phyloP scores from a whole-genome alignment of 2,113 vertebrate genomes.

The Myrmecobius fasciatus region DNA sequence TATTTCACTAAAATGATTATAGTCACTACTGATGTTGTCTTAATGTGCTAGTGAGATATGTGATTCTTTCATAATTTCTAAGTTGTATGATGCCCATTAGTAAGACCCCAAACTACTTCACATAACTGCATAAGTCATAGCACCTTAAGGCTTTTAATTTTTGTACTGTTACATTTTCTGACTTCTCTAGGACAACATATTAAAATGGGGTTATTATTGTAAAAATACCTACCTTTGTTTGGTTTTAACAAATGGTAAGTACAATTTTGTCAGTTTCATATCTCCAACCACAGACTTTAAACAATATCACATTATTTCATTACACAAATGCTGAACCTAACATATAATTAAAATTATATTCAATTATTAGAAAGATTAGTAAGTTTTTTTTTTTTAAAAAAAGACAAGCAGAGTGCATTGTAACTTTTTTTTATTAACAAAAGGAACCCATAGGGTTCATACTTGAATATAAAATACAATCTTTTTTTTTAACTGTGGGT shows the following conservation, averaged over 20 bases:
- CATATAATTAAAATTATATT: neutral
- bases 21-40: neutral
- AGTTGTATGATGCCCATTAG: neutral
- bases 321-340: neutral
- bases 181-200: neutral
- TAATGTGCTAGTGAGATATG: neutral
- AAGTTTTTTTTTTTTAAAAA: neutral
- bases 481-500: conserved; percentile 73
- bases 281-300: neutral
- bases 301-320: neutral
- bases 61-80: neutral
- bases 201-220: neutral
- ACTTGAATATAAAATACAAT: conserved; percentile 87
- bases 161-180: neutral
- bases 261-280: neutral
- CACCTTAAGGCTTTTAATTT: neutral
- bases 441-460: conserved; percentile 87
- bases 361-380: neutral
- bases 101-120: neutral
- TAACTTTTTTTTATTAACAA: conserved; percentile 85
- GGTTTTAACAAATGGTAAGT: neutral
- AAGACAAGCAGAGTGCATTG: neutral
- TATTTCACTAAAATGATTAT: neutral
- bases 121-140: neutral
- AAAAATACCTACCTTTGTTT: neutral